These are phyloP conservation scores for Malurus elegans DNA, from an alignment of 2,113 vertebrate species.

Conservation along the genomic window DNA sequence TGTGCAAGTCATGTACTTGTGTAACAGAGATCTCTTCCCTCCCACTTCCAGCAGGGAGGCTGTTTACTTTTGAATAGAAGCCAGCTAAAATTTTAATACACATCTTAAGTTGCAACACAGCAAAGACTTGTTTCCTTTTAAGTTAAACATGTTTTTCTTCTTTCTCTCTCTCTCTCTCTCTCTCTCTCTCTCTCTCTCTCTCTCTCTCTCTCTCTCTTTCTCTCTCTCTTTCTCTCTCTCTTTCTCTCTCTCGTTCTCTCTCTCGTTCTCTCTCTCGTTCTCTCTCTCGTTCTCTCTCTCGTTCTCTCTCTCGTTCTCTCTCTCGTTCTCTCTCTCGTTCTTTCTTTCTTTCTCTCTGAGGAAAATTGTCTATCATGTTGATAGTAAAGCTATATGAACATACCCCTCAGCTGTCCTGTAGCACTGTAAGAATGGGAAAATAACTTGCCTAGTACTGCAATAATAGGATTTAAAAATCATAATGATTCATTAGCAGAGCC, in stretches of 20 bases:
- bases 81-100: neutral
- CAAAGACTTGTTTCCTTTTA: neutral
- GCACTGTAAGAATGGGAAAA: neutral
- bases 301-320: too few species aligned
- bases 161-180: neutral
- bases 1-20: neutral
- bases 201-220: too few species aligned
- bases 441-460: neutral
- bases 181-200: neutral
- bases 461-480: neutral
- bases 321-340: too few species aligned
- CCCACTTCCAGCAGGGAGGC: neutral
- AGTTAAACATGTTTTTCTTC: neutral
- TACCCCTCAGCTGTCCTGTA: neutral
- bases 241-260: too few species aligned
- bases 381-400: neutral
- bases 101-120: neutral
- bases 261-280: too few species aligned
- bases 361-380: neutral
- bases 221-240: too few species aligned
- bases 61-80: neutral
- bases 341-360: neutral
- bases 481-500: neutral
- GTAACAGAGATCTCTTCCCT: neutral
- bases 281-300: too few species aligned